Conservation (phyloP, 1,140 invertebrate species). For the Acyrthosiphon pisum region DNA sequence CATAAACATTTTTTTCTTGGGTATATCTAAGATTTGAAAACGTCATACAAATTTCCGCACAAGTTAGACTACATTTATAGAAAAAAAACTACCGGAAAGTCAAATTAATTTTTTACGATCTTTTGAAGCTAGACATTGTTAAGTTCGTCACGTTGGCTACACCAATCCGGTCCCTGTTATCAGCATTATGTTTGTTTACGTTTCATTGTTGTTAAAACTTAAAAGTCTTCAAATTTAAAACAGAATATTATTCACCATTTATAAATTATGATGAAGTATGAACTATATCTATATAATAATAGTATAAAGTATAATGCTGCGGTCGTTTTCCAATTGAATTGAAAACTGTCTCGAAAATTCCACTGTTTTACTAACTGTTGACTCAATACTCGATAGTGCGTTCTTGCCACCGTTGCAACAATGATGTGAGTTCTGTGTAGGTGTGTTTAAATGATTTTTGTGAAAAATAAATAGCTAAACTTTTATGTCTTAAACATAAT, state of each 20-base stretch:
- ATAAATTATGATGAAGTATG: too few relatives aligned
- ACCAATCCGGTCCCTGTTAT: constrained; percentile 27
- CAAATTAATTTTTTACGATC: too few relatives aligned
- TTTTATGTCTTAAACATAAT: neutral
- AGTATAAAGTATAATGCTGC: neutral
- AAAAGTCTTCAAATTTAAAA: neutral
- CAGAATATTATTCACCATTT: neutral
- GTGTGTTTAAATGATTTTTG: neutral
- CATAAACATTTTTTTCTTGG: too few relatives aligned
- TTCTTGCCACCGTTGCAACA: neutral
- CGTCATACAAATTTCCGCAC: too few relatives aligned
- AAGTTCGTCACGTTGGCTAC: neutral
- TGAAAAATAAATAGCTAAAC: neutral
- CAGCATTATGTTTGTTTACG: constrained; percentile 4
- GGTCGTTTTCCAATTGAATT: neutral
- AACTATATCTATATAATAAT: neutral
- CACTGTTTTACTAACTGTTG: neutral
- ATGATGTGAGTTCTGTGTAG: neutral
- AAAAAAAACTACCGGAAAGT: too few relatives aligned
- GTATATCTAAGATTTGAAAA: too few relatives aligned
- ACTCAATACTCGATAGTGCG: neutral
- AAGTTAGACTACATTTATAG: too few relatives aligned
- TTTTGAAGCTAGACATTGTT: too few relatives aligned
- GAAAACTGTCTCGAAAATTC: neutral
- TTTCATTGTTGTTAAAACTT: constrained; percentile 3